Evolutionary conservation across 64 coral and sea anemone genomes (phyloP).

Genomic region (Porites australiensis): DNA sequence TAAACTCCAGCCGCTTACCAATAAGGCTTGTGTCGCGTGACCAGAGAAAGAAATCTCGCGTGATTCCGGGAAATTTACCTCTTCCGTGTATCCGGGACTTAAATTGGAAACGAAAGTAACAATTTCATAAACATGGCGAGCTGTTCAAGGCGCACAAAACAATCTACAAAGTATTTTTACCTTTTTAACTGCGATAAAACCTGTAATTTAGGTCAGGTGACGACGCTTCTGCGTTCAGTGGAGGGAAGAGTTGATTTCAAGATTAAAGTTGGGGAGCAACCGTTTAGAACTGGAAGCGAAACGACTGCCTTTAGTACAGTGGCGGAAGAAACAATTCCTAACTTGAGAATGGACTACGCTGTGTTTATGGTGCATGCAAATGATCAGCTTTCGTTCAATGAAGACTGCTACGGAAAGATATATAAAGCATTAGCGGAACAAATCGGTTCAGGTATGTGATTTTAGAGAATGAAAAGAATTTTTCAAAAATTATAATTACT

Average conservation of each 20-base stretch:
- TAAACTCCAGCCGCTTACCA: too few relatives aligned
- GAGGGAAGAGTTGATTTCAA: neutral
- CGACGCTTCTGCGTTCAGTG: neutral
- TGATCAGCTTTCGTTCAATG: neutral
- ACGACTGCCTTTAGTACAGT: neutral
- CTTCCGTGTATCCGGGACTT: neutral
- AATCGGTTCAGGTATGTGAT: constrained; percentile 18
- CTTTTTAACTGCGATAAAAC: neutral
- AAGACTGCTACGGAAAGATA: constrained; percentile 13
- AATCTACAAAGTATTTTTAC: neutral
- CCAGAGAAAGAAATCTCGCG: neutral
- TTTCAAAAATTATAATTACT: too few relatives aligned
- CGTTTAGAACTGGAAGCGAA: neutral
- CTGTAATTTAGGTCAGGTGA: neutral
- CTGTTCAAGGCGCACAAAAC: neutral
- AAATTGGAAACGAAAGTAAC: too few relatives aligned
- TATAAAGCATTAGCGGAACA: neutral
- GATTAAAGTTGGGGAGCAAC: neutral
- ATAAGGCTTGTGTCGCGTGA: too few relatives aligned
- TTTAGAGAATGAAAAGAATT: neutral
- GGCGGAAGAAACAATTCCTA: neutral
- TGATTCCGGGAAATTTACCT: neutral
- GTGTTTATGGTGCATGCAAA: constrained; percentile 16
- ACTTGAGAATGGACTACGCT: constrained; percentile 9
- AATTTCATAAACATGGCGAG: neutral